Evolutionary conservation across 2,113 vertebrate genomes (phyloP), one percentile per base, ranked within the genome.

Genomic region (Neotoma lepida): DNA sequence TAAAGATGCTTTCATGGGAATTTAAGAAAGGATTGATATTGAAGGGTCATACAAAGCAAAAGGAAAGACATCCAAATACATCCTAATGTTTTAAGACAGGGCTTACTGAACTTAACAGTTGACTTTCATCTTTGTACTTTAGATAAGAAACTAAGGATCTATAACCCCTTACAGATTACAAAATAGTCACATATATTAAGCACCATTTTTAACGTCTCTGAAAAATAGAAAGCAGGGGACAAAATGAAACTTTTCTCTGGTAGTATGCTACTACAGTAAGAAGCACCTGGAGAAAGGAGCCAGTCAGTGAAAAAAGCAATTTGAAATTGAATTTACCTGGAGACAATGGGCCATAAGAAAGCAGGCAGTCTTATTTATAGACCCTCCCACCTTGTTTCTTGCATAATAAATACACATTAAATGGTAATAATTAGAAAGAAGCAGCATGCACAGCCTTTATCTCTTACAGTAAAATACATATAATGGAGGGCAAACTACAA

Each of bases 121-220:
- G 44, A 46, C 6, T 54, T 84, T 9, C 70, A 44, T 88, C 54
- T 82, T 56, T 74, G 89, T 4, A 66, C 22, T 93, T 92, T 66
- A 84, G 56, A 85, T 90, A 6, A 94, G 26, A 51, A 91, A 86
- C 33, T 92, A 95, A 85, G n/a, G 86, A 86, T 88, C 46, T 84
- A 28, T 88, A 58, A 64, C 90, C 33, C 20, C 4, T 89, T 93
- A 91, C 8, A 85, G 30, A 74, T 71, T 95, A 49, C 2, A 93
- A 54, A 95, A 54, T 1, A 70, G 9, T 51, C 30, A 82, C 28
- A 74, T 51, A 54, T 63, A 89, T 80, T 80, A 71, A 91, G 33
- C n/a, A 87, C 28, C 41, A 78, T 35, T 82, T n/a, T 70, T 89
- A 46, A 77, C 70, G 17, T 85, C 30, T 86, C 44, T 89, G 58